Evolutionary conservation across 2,113 vertebrate species (phyloP), one percentile per base, ranked within the genome.

Genomic region (Turdus rufiventris): DNA sequence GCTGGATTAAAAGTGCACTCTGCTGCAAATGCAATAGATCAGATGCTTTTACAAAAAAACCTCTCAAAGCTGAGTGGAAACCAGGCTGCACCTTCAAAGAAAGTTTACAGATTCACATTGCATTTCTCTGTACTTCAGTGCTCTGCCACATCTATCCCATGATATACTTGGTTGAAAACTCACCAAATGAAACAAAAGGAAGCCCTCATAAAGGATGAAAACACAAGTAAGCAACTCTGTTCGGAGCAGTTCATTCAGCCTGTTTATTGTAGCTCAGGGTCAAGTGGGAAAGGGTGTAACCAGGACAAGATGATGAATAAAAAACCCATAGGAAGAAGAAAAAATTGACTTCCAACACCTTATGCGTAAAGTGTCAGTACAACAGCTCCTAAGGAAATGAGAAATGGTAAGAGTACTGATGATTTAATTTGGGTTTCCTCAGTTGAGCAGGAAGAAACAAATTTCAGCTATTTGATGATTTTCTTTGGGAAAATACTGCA

Each of bases 401-500:
- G 29, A 72, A 9, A 78, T 50, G 25, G 61, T 79, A 75, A 89
- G 17, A 11, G 6, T 48, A 85, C 31, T 81, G 53, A 77, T 87
- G 76, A 85, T 89, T 92, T 92, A 85, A 81, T 85, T 91, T 87
- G 16, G 91, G 18, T 91, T 94, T 94, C 84, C 50, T 78, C 45
- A 28, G 9, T 62, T 58, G 33, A 89, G 66, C 73, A 92, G 87
- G 89, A 96, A 91, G 73, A 94, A 85, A 57, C 25, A 81, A 73
- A 96, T 94, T 95, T 90, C 72, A 77, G 45, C 18, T 48, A 54
- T 68, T 70, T 87, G 65, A 89, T 47, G 36, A 50, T 75, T 94
- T 95, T 92, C 45, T 91, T 91, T 68, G 83, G 63, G 38, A 94
- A 96, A 91, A 92, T 91, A 86, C 47, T 71, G 47, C 88, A 93